These are phyloP conservation scores for Leptestheria dahalacensis DNA, from an alignment of 1,140 invertebrate species.

Conservation along the genomic window DNA sequence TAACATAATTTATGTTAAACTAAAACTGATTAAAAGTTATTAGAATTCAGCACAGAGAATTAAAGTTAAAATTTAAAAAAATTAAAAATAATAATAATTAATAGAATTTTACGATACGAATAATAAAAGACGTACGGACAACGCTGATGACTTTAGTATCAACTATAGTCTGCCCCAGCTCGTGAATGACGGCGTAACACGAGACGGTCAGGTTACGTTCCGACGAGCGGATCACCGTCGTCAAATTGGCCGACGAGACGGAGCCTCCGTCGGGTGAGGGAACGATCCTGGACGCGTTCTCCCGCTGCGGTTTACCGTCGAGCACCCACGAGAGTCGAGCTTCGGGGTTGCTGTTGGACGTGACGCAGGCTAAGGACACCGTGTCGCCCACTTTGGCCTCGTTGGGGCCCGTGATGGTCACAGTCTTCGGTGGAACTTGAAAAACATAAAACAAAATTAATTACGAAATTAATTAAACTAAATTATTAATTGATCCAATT, in stretches of 20 bases:
- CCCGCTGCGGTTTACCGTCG: constrained; percentile 35
- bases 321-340: constrained; percentile 84
- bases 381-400: constrained; percentile 71
- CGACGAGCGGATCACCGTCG: constrained; percentile 59
- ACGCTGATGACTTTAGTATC: constrained; percentile 79
- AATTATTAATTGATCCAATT: no score
- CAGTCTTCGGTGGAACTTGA: constrained; percentile 72
- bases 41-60: no score
- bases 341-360: constrained; percentile 77
- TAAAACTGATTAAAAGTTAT: no score
- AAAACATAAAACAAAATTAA: no score
- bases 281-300: constrained; percentile 18
- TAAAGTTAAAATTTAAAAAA: constrained; percentile 15
- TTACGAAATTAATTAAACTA: no score
- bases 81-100: background rate
- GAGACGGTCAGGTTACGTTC: constrained; percentile 63
- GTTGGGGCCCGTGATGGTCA: constrained; percentile 70
- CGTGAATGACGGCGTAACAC: constrained; percentile 71
- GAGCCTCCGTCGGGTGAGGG: constrained; percentile 48
- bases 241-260: constrained; percentile 77
- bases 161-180: constrained; percentile 70
- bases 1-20: no score
- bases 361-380: constrained; percentile 70
- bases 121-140: constrained; percentile 57
- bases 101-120: background rate